A percentile compares a stretch with the other conserved stretches of the same genome.
Evolutionary conservation across 2,113 vertebrate species (phyloP).

Genomic region (Epinephelus cyanopodus): DNA sequence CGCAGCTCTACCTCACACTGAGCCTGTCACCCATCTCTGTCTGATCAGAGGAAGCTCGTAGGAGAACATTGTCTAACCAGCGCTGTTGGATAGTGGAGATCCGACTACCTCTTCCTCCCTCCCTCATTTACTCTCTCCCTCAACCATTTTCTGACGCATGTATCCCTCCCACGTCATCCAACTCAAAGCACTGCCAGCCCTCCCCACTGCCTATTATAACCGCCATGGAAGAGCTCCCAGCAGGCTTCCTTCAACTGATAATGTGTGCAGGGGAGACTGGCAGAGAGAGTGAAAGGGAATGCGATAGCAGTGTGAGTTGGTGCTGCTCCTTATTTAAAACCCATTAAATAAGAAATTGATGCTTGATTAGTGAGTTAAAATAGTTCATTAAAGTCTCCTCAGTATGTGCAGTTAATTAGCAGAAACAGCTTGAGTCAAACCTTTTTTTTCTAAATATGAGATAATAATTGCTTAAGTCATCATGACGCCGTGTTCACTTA

Average conservation of each 20-base stretch:
- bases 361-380: slow-evolving; percentile 19
- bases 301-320: slow-evolving; percentile 7
- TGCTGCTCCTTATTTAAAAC: slow-evolving; percentile 33
- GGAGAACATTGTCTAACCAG: slow-evolving; percentile 41
- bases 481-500: slow-evolving; percentile 24
- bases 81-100: slow-evolving; percentile 23
- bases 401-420: slow-evolving; percentile 24
- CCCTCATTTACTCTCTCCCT: not conserved
- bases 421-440: slow-evolving; percentile 18
- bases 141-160: slow-evolving; percentile 48
- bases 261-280: not conserved
- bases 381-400: slow-evolving; percentile 12
- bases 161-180: slow-evolving; percentile 51
- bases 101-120: not conserved
- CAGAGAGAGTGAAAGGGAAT: not conserved
- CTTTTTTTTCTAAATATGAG: not conserved
- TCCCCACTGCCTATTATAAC: slow-evolving; percentile 30
- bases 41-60: slow-evolving; percentile 49
- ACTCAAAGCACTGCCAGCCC: slow-evolving; percentile 20
- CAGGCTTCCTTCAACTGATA: slow-evolving; percentile 9
- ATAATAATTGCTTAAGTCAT: slow-evolving; percentile 26
- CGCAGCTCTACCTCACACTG: slow-evolving; percentile 14
- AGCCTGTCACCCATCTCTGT: slow-evolving; percentile 43
- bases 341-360: slow-evolving; percentile 28
- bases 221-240: slow-evolving; percentile 25